These are phyloP conservation scores for Asteroscopus sphinx DNA, from an alignment of 2,888 invertebrate species.

Conservation along the genomic window DNA sequence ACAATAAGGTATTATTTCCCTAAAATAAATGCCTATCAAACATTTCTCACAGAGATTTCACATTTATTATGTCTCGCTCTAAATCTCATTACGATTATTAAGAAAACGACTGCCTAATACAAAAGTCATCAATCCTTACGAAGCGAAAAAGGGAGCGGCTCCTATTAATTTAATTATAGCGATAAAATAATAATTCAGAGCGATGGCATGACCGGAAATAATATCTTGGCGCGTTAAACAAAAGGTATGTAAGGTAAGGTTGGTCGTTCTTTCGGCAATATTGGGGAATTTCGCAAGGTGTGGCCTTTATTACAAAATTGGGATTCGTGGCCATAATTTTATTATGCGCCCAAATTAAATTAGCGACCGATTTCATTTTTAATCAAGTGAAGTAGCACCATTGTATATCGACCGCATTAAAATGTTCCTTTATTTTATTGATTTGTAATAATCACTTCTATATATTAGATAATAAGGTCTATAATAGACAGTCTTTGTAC, in stretches of 20 bases:
- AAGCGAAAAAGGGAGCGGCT: constrained; percentile 49
- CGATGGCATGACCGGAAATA: constrained; percentile 86
- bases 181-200: constrained; percentile 83
- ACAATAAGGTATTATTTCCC: constrained; percentile 3
- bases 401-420: constrained; percentile 38
- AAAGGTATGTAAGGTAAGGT: constrained; percentile 82
- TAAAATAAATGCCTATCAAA: constrained; percentile 18
- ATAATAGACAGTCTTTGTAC: constrained; percentile 7
- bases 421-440: neutral
- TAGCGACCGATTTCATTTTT: constrained; percentile 75
- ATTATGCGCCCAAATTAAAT: constrained; percentile 74
- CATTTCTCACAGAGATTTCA: constrained; percentile 18
- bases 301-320: constrained; percentile 72
- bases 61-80: constrained; percentile 34
- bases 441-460: constrained; percentile 13
- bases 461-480: neutral
- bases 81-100: constrained; percentile 49
- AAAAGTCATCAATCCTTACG: constrained; percentile 53
- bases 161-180: constrained; percentile 77
- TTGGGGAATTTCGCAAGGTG: constrained; percentile 83
- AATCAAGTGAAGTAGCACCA: constrained; percentile 71
- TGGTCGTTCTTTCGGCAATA: constrained; percentile 79
- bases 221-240: constrained; percentile 81
- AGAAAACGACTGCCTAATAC: constrained; percentile 44
- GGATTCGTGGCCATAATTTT: constrained; percentile 72